These are phyloP conservation scores for Apus apus DNA, from an alignment of 2,113 vertebrate genomes.

Conservation along the genomic window DNA sequence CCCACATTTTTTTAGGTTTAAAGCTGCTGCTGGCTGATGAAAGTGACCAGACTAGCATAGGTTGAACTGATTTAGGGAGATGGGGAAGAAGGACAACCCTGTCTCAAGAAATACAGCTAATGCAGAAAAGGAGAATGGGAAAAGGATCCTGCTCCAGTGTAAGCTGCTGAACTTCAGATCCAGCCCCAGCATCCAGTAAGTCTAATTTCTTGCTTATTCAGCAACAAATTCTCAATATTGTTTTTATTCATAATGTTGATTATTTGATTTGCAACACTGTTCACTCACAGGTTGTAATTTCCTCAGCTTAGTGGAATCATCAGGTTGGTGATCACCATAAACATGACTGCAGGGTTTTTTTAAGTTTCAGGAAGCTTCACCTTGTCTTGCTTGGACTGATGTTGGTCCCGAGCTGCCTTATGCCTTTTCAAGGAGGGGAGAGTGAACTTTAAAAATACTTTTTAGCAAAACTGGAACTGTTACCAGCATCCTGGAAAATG, in stretches of 20 bases:
- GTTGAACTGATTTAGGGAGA: neutral
- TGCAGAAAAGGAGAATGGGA: neutral
- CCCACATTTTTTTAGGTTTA: neutral
- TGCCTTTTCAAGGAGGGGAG: neutral
- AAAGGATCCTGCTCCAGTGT: neutral
- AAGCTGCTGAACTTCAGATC: neutral
- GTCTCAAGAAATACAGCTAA: neutral
- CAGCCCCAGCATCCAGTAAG: neutral
- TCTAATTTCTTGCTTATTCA: neutral
- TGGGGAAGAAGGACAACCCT: accelerated
- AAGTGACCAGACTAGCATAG: neutral
- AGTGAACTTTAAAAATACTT: neutral
- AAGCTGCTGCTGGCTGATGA: neutral
- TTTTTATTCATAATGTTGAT: neutral
- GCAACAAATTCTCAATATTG: neutral
- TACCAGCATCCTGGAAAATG: neutral
- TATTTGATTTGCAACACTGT: neutral
- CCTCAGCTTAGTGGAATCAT: neutral
- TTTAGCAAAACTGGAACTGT: neutral
- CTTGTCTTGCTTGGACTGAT: neutral
- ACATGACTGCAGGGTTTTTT: neutral
- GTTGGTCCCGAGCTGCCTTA: neutral
- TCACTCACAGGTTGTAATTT: neutral
- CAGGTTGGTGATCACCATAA: neutral
- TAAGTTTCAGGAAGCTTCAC: neutral